Conservation (phyloP, 1,140 invertebrate genomes). For the Holcopasites calliopsidis region DNA sequence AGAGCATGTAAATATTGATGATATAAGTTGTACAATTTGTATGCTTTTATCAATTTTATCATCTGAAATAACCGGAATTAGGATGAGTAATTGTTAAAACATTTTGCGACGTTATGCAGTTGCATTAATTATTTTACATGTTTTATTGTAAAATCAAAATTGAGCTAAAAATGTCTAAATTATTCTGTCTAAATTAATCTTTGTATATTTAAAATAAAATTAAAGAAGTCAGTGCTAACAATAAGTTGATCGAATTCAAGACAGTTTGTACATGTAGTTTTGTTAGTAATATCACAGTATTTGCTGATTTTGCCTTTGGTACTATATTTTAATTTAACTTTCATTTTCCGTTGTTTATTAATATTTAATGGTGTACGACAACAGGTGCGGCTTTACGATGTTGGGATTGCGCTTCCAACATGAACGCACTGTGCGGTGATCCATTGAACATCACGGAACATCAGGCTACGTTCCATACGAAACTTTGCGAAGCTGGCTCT, state of each 20-base stretch:
- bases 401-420: constrained; percentile 86
- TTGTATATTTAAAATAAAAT: too few species aligned
- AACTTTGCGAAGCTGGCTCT: constrained; percentile 60
- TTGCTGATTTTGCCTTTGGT: too few species aligned
- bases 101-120: neutral
- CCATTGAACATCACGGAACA: constrained; percentile 84
- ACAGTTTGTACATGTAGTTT: too few species aligned
- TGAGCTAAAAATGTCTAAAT: too few species aligned
- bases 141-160: too few species aligned
- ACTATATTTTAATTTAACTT: too few species aligned
- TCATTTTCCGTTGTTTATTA: neutral
- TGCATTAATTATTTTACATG: too few species aligned
- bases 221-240: too few species aligned
- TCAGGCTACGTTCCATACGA: constrained; percentile 65
- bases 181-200: too few species aligned
- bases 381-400: constrained; percentile 83
- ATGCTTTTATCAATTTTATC: neutral
- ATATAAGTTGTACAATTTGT: neutral
- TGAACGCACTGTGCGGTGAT: constrained; percentile 85
- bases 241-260: too few species aligned
- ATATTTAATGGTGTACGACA: neutral
- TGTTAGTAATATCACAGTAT: too few species aligned
- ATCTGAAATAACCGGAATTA: neutral
- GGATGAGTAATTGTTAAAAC: neutral
- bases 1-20: neutral